Percentiles rank a stretch among this genome's conserved stretches.
phyloP scores from a whole-genome alignment of 1,140 invertebrate genomes.

The Trichoplusia ni region DNA sequence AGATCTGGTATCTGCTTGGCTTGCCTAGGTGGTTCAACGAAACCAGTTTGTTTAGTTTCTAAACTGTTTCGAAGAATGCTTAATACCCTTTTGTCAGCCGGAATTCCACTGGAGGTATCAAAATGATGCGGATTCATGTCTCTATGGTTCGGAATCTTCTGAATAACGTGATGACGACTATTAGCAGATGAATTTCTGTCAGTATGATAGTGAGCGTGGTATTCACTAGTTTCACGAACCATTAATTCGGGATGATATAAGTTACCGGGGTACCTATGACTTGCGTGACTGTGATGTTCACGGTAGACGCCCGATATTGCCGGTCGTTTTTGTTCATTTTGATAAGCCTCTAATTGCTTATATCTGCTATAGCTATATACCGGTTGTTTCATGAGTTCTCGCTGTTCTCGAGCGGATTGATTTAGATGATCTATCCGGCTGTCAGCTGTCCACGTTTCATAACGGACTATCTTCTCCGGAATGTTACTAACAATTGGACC shows the following conservation, averaged over 20 bases:
- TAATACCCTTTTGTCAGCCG: constrained; percentile 85
- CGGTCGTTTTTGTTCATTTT: constrained; percentile 66
- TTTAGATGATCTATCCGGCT: constrained; percentile 71
- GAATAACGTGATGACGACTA: constrained; percentile 75
- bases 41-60: constrained; percentile 84
- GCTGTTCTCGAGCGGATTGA: constrained; percentile 67
- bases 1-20: constrained; percentile 69
- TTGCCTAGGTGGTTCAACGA: constrained; percentile 78
- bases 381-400: constrained; percentile 69
- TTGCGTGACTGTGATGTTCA: constrained; percentile 56
- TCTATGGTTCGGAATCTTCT: constrained; percentile 69
- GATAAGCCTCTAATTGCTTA: constrained; percentile 71
- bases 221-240: constrained; percentile 54
- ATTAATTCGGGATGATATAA: constrained; percentile 50
- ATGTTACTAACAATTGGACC: constrained; percentile 73
- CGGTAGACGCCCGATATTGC: constrained; percentile 48
- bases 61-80: constrained; percentile 86
- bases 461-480: constrained; percentile 77
- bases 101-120: constrained; percentile 62
- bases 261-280: constrained; percentile 57
- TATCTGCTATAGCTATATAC: constrained; percentile 74
- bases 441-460: constrained; percentile 75
- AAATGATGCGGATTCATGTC: constrained; percentile 60
- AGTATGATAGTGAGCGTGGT: constrained; percentile 63
- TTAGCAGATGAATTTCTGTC: constrained; percentile 66